phyloP scores from a whole-genome alignment of 2,888 invertebrate species.

The Cheiracanthium punctorium region DNA sequence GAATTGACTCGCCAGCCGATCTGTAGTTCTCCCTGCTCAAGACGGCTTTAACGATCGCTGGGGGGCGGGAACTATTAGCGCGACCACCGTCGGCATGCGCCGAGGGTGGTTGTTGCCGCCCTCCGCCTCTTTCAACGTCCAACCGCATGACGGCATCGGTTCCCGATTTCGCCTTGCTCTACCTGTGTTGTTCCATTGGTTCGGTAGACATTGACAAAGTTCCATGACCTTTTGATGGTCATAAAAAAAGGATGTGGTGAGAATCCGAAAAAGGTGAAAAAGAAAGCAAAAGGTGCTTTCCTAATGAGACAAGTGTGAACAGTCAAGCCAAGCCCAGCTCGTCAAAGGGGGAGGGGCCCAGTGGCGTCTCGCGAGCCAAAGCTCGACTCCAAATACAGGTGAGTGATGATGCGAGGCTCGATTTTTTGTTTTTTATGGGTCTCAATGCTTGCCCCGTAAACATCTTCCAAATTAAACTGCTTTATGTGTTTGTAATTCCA shows the following conservation, averaged over 20 bases:
- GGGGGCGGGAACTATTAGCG: conserved; percentile 51
- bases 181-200: conserved; percentile 51
- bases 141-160: conserved; percentile 37
- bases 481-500: not conserved
- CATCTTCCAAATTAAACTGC: not conserved
- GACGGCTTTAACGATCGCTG: conserved; percentile 17
- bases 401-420: conserved; percentile 54
- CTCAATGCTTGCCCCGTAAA: not conserved
- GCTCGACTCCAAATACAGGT: conserved; percentile 69
- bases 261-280: not conserved
- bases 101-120: conserved; percentile 49
- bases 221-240: conserved; percentile 29
- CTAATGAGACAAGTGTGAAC: conserved; percentile 68
- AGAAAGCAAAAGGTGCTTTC: conserved; percentile 10
- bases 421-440: not conserved
- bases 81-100: conserved; percentile 65
- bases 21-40: not conserved
- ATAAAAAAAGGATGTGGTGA: not conserved
- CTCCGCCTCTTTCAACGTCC: conserved; percentile 29
- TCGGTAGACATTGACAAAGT: conserved; percentile 29
- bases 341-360: conserved; percentile 59
- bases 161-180: conserved; percentile 22
- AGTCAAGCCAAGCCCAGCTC: conserved; percentile 63
- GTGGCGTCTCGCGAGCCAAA: conserved; percentile 51
- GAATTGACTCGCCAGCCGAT: conserved; percentile 12